A percentile compares a stretch with the other conserved stretches of the same genome.
Evolutionary conservation across 2,888 invertebrate species (phyloP).

Genomic region (Cactoblastis cactorum): DNA sequence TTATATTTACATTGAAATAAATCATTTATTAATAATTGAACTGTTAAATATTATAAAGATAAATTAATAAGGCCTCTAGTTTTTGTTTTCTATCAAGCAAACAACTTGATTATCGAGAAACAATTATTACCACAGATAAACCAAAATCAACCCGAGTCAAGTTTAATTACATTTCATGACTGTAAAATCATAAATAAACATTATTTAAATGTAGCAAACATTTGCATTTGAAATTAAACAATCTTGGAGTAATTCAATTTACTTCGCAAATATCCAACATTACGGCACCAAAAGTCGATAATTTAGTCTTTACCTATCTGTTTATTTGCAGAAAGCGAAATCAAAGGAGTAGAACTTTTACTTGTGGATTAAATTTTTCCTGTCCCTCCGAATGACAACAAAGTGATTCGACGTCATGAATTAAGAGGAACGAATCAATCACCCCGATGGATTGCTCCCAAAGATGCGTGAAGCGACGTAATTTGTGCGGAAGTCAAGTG

Average conservation of each 20-base stretch:
- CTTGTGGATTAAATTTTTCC: constrained; percentile 15
- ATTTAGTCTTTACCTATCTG: constrained; percentile 35
- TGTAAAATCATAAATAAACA: constrained; percentile 34
- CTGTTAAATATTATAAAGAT: no score
- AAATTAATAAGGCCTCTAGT: no score
- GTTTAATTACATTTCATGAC: constrained; percentile 24
- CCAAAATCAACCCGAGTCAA: constrained; percentile 10
- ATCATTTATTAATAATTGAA: no score
- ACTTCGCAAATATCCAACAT: constrained; percentile 44
- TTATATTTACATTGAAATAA: no score
- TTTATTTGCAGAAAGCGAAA: constrained; percentile 27
- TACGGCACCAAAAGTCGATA: constrained; percentile 33
- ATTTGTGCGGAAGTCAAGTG: constrained; percentile 3
- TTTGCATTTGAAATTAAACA: constrained; percentile 54
- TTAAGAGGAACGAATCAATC: constrained; percentile 11
- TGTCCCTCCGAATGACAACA: not conserved
- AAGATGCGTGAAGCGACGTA: not conserved
- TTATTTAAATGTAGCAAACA: constrained; percentile 43
- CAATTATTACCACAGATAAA: not conserved
- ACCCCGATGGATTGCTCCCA: constrained; percentile 10
- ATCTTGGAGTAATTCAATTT: constrained; percentile 55
- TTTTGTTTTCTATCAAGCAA: no score
- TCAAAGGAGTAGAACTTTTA: constrained; percentile 11
- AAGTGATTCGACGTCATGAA: constrained; percentile 12
- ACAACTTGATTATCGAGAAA: not conserved